Base-by-base conservation (phyloP, 2,888 invertebrate genomes). In the Heliconius sara region DNA sequence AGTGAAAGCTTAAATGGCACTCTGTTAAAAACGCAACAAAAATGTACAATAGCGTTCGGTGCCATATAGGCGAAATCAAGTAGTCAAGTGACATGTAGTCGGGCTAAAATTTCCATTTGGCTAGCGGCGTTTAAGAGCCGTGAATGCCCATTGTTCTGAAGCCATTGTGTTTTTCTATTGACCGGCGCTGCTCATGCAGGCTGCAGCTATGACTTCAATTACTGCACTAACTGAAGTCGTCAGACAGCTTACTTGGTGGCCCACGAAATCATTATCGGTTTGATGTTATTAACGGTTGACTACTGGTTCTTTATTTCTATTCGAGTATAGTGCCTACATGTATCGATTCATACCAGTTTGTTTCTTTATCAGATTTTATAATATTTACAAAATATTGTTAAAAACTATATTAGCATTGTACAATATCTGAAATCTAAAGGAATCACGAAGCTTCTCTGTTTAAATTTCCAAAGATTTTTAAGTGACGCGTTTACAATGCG, bases 81-180 rank as follows among this genome's bases (percentile, higher is more conserved):
- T 87, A 85, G 86, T 85, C 75, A 84, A 85, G 85, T 88, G 87
- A 91, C 90, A 91, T 90, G 90, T 87, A 88, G 83, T 86, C 86
- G 87, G 86, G 88, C 90, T 92, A 89, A 93, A 94, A 93, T 94
- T 92, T 93, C 94, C 93, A 94, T 94, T 92, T 88, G 88, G 89
- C 89, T 86, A 87, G 85, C 89, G 89, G 85, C 94, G 89, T 93
- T 94, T 93, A 93, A 92, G 92, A 90, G 88, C 91, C 87, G 87
- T 91, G 89, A 92, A 92, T 91, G 88, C 89, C 78, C 84, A 94
- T 94, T 94, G 94, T 94, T 85, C 86, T 79, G 84, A 82, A 52
- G 77, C 91, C 85, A 94, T 94, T 94, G 94, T 94, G 89, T 93
- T 93, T 93, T 93, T 92, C 91, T 90, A 93, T 93, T 91, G 94